Conservation (phyloP, 2,888 invertebrate species). For the Ectemnius cavifrons region DNA sequence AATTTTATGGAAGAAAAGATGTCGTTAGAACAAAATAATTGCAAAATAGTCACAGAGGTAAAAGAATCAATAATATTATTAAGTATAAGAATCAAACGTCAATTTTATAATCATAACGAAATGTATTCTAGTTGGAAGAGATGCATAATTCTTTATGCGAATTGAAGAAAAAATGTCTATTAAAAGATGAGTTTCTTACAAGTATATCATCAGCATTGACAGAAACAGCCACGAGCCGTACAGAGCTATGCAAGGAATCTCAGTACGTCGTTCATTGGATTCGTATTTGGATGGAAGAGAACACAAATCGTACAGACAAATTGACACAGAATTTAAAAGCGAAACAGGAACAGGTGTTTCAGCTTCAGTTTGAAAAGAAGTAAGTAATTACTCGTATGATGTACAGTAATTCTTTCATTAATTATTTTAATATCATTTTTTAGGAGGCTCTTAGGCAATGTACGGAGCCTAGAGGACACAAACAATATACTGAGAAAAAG, state of each 20-base stretch:
- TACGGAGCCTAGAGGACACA: constrained; percentile 58
- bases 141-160: constrained; percentile 67
- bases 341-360: constrained; percentile 65
- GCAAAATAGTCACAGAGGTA: constrained; percentile 66
- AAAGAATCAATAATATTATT: background rate
- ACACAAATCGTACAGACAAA: constrained; percentile 59
- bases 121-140: constrained; percentile 63
- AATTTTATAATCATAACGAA: background rate
- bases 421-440: constrained; percentile 36
- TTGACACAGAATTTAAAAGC: constrained; percentile 59
- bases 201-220: constrained; percentile 67
- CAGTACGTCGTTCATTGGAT: constrained; percentile 68
- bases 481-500: constrained; percentile 56
- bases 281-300: constrained; percentile 69
- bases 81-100: no score
- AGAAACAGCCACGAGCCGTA: constrained; percentile 65
- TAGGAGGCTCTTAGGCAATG: constrained; percentile 61
- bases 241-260: constrained; percentile 70
- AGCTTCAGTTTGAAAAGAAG: constrained; percentile 68
- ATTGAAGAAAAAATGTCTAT: constrained; percentile 66
- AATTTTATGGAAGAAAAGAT: constrained; percentile 63
- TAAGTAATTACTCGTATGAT: constrained; percentile 36
- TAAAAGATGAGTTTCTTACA: constrained; percentile 66
- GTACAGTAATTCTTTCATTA: background rate
- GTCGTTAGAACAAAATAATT: constrained; percentile 63